phyloP scores from a whole-genome alignment of 2,113 vertebrate species.

The Syngnathus floridae region DNA sequence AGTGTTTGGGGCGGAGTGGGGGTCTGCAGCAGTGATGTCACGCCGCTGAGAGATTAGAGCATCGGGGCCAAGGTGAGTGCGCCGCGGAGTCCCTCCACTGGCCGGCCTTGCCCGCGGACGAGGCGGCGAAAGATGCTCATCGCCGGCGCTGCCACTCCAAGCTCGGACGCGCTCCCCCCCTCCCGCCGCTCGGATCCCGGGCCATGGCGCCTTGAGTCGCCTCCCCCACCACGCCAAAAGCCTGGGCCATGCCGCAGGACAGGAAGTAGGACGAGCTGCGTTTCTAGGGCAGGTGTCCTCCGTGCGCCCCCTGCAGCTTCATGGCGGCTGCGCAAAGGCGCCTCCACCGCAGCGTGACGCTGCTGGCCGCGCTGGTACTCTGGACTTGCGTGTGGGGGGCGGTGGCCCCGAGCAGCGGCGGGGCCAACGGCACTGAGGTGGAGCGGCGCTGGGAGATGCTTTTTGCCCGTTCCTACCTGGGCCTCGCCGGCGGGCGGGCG shows the following conservation, averaged over 20 bases:
- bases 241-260: constrained; percentile 76
- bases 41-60: constrained; percentile 66
- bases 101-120: constrained; percentile 65
- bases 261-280: constrained; percentile 86
- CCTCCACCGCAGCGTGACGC: constrained; percentile 86
- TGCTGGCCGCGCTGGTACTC: constrained; percentile 73
- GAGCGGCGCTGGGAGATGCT: constrained; percentile 83
- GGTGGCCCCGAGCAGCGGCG: constrained; percentile 72
- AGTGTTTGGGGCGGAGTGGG: constrained; percentile 58
- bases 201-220: constrained; percentile 85
- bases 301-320: constrained; percentile 86
- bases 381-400: constrained; percentile 79
- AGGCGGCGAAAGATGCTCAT: constrained; percentile 84
- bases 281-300: constrained; percentile 97
- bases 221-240: constrained; percentile 65
- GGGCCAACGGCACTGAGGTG: constrained; percentile 81
- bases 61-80: constrained; percentile 69
- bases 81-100: constrained; percentile 66
- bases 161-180: constrained; percentile 71
- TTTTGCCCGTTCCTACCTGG: constrained; percentile 83
- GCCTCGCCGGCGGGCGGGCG: constrained; percentile 78
- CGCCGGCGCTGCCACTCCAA: constrained; percentile 67
- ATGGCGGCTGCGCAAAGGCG: constrained; percentile 75
- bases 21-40: constrained; percentile 79
- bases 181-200: constrained; percentile 63